phyloP scores from a whole-genome alignment of 2,113 vertebrate species.

The Etia nguti region DNA sequence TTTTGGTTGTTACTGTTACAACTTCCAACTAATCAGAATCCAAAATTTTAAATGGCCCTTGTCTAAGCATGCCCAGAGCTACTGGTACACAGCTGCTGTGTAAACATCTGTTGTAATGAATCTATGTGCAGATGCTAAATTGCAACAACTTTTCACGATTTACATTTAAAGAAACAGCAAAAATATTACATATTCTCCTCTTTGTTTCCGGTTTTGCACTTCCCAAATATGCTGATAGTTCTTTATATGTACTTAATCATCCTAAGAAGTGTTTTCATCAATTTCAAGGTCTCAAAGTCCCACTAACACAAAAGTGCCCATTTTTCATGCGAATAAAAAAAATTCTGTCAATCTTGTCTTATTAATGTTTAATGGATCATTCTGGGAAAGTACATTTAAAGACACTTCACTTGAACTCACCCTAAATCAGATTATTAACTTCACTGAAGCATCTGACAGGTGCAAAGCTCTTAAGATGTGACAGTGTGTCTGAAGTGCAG shows the following conservation, averaged over 20 bases:
- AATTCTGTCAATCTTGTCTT: neutral
- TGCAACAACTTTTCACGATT: neutral
- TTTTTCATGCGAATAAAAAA: slow-evolving; percentile 9
- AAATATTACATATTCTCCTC: neutral
- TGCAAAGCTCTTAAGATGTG: neutral
- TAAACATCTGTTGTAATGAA: neutral
- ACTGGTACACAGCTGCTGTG: neutral
- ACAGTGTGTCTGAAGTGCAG: neutral
- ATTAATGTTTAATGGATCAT: neutral
- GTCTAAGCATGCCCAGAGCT: neutral
- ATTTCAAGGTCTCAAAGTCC: slow-evolving; percentile 8
- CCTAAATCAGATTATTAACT: neutral
- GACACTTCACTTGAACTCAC: neutral
- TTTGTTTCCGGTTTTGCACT: neutral
- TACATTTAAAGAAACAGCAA: neutral
- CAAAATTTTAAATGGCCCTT: neutral
- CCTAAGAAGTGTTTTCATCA: neutral
- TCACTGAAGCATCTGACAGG: neutral
- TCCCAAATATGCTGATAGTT: neutral
- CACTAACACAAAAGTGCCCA: neutral
- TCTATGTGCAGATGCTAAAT: neutral
- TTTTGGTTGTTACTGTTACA: neutral
- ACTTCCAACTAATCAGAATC: neutral
- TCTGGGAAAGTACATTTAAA: neutral
- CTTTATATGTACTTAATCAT: neutral